Evolutionary conservation across 1,140 invertebrate species (phyloP), one percentile per base, ranked within the genome.

Genomic region (Mactra quadrangularis): DNA sequence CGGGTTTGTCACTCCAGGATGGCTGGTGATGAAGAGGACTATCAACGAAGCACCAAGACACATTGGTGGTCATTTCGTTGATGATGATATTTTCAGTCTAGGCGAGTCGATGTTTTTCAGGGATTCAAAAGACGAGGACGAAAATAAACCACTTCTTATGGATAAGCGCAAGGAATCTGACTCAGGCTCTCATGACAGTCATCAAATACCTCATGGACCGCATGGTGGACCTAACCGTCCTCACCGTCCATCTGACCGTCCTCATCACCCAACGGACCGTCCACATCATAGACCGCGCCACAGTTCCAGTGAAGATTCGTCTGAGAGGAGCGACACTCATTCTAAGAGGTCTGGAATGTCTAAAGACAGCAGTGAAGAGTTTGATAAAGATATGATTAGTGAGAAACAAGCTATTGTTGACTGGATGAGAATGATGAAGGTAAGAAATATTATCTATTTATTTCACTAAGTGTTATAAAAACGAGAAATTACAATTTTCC

Each of bases 1-100:
- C 13, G 72, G 72, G 3, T 75, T 75, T 31, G 53, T 62, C 2
- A 41, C 72, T 6, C 72, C 72, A 38, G 72, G 72, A 75, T 75
- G 72, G 72, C 19, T 75, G 1, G 45, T 75, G 13, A n/a, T 75
- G 38, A 60, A 33, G 27, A 38, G 64, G 25, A 47, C 64, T 19
- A 35, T 62, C 38, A 41, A 41, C 38, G 38, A 41, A 41, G 6
- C 38, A 41, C 38, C 38, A 15, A 6, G 38, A 7, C 38, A 41
- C 15, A 41, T 41, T 41, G 38, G 38, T 15, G 38, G 38, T 15
- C 6, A 41, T 41, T 41, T 41, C 38, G 38, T 41, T 41, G 38
- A 41, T 15, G 15, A 41, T 41, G 38, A 41, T 41, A 41, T 41
- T 7, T 41, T 41, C 38, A 41, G 38, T 41, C 38, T 6, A 7